Conservation (phyloP, 2,888 invertebrate genomes). For the Eumerus sabulonum region DNA sequence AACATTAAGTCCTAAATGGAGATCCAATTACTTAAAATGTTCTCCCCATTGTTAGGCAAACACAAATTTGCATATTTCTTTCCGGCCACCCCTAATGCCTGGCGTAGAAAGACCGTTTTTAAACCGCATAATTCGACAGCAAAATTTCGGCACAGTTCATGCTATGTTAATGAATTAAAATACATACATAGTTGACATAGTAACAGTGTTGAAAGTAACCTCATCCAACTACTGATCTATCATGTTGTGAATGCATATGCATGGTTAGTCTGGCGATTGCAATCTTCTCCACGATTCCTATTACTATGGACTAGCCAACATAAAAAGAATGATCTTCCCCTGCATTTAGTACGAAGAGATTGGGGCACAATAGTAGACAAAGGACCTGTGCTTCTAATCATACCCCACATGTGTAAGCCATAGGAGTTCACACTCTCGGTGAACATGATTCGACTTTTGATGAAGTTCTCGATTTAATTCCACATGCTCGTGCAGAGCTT, state of each 20-base stretch:
- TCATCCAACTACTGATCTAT: constrained; percentile 44
- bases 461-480: constrained; percentile 66
- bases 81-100: constrained; percentile 39
- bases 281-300: constrained; percentile 41
- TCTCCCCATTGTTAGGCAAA: constrained; percentile 76
- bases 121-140: constrained; percentile 69
- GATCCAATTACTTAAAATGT: constrained; percentile 79
- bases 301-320: no score
- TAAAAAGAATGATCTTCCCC: constrained; percentile 39
- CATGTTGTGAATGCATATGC: constrained; percentile 33
- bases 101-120: constrained; percentile 56
- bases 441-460: constrained; percentile 66
- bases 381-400: constrained; percentile 43
- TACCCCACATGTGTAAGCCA: constrained; percentile 47
- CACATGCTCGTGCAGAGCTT: constrained; percentile 41
- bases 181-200: constrained; percentile 39
- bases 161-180: constrained; percentile 64
- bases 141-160: constrained; percentile 32
- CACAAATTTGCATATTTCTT: constrained; percentile 78
- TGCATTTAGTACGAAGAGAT: constrained; percentile 49
- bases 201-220: constrained; percentile 20
- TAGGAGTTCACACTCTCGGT: constrained; percentile 57
- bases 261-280: constrained; percentile 45
- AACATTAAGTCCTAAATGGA: constrained; percentile 76
- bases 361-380: constrained; percentile 21